A percentile compares a stretch with the other conserved stretches of the same genome.
These are phyloP conservation scores for Spodoptera littoralis DNA, from an alignment of 2,888 invertebrate species.

Conservation along the genomic window DNA sequence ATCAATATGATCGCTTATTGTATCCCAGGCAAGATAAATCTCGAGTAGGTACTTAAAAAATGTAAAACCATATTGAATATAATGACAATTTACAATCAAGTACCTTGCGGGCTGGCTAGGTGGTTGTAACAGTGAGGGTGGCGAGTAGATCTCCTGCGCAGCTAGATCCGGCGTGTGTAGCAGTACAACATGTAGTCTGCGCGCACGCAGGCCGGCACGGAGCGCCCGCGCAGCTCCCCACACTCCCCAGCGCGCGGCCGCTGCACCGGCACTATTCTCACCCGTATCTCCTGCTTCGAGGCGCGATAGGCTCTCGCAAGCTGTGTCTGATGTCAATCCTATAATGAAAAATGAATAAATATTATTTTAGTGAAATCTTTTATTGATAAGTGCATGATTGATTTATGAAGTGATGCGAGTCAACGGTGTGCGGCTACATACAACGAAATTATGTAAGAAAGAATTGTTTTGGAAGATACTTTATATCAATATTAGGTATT, in stretches of 20 bases:
- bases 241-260: slow-evolving; percentile 92
- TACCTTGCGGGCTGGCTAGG: slow-evolving; percentile 84
- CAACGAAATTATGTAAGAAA: no score
- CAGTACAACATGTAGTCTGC: slow-evolving; percentile 92
- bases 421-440: no score
- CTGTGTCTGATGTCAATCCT: slow-evolving; percentile 85
- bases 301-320: slow-evolving; percentile 78
- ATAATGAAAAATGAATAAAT: slow-evolving; percentile 14
- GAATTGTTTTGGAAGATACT: no score
- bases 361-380: no score
- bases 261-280: slow-evolving; percentile 79
- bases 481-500: no score
- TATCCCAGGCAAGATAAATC: no score
- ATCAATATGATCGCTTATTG: no score
- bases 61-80: neutral
- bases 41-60: no score
- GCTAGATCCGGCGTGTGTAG: slow-evolving; percentile 92
- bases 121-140: slow-evolving; percentile 85
- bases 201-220: slow-evolving; percentile 91
- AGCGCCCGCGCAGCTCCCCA: slow-evolving; percentile 94
- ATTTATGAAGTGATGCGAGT: no score
- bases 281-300: slow-evolving; percentile 68
- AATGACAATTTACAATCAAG: neutral
- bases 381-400: no score
- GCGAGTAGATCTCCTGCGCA: slow-evolving; percentile 90